Percentiles rank a stretch among this genome's conserved stretches.
Evolutionary conservation across 2,888 invertebrate species (phyloP).

Genomic region (Plutella xylostella): DNA sequence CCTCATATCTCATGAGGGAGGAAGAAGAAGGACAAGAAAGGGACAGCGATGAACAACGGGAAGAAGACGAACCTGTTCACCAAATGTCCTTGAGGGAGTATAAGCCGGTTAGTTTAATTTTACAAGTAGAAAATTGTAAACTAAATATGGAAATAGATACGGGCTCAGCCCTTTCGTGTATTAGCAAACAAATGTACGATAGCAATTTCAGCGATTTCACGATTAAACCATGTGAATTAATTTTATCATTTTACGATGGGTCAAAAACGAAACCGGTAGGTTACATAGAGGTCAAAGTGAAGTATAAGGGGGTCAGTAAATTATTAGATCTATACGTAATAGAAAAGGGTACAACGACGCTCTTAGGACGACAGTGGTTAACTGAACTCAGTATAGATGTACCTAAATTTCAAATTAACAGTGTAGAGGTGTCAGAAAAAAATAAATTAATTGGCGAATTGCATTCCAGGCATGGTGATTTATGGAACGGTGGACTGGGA

Average conservation of each 20-base stretch:
- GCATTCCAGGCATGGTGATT: not conserved
- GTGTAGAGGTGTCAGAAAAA: not conserved
- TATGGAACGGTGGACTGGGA: not conserved
- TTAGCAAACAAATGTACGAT: not conserved
- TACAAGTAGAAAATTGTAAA: constrained; percentile 12
- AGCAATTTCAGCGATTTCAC: not conserved
- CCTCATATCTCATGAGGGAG: too few relatives aligned
- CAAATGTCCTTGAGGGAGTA: constrained; percentile 16
- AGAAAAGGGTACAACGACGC: not conserved
- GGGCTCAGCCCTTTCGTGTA: constrained; percentile 14
- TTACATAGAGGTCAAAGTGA: not conserved
- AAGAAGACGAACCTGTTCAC: constrained; percentile 7
- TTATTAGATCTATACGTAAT: not conserved
- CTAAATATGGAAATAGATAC: constrained; percentile 23
- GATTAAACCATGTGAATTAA: not conserved
- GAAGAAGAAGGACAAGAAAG: too few relatives aligned
- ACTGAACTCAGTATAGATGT: not conserved
- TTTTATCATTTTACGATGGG: not conserved
- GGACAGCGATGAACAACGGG: too few relatives aligned
- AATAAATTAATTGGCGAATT: too few relatives aligned
- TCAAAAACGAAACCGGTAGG: not conserved
- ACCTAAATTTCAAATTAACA: not conserved
- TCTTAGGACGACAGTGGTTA: not conserved
- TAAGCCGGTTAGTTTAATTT: too few relatives aligned
- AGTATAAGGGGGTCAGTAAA: not conserved